Conservation (phyloP, 2,797 vertebrate genomes). For the Distichodus sexfasciatus region DNA sequence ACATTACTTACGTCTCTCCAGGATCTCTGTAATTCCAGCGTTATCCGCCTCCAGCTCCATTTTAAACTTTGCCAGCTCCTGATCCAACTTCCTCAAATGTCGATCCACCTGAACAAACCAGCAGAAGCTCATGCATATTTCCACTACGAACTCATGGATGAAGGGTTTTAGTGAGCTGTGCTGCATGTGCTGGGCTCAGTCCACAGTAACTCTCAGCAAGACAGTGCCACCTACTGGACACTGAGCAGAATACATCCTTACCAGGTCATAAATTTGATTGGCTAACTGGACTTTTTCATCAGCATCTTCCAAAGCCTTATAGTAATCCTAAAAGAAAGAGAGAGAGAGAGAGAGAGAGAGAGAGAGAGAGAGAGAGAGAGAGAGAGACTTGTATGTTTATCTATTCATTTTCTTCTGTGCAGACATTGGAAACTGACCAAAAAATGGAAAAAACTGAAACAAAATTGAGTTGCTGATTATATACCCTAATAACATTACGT, state of each 20-base stretch:
- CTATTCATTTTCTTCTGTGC: too few relatives aligned
- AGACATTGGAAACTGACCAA: too few relatives aligned
- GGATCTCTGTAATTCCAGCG: conserved; percentile 96
- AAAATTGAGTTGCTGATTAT: too few relatives aligned
- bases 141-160: neutral
- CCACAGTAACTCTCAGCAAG: neutral
- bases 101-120: conserved; percentile 85
- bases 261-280: conserved; percentile 99
- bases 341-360: neutral
- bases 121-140: neutral
- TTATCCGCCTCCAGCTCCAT: conserved; percentile 99
- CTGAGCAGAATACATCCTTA: conserved; percentile 69
- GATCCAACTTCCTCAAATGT: conserved; percentile 95
- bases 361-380: too few relatives aligned
- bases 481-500: too few relatives aligned
- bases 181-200: neutral
- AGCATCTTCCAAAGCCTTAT: conserved; percentile 97
- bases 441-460: too few relatives aligned
- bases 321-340: conserved; percentile 83
- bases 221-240: conserved; percentile 58
- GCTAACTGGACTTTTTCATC: conserved; percentile 98
- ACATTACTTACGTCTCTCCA: conserved; percentile 89
- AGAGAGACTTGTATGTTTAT: too few relatives aligned
- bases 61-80: conserved; percentile 98
- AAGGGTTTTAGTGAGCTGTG: neutral